Evolutionary conservation across 2,113 vertebrate genomes (phyloP).

Genomic region (Phyllostomus hastatus): DNA sequence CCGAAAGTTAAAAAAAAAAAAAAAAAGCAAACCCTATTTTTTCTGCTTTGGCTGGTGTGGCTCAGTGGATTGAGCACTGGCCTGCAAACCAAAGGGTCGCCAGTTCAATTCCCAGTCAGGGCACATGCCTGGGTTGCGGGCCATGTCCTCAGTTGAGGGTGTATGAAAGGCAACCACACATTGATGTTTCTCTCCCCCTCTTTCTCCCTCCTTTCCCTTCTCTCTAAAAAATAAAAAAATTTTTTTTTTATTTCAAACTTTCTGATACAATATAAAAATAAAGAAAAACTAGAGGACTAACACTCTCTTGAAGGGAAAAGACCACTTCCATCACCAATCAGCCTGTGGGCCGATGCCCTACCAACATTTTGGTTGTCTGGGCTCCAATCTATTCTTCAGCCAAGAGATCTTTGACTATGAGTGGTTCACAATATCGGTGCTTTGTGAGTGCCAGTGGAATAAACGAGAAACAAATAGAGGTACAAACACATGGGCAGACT

Average conservation of each 20-base stretch:
- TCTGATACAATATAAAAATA: constrained; percentile 18
- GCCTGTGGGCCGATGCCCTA: background rate
- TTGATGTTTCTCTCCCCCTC: too few species aligned
- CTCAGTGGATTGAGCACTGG: too few species aligned
- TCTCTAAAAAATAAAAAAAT: too few species aligned
- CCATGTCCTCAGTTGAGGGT: too few species aligned
- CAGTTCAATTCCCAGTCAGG: too few species aligned
- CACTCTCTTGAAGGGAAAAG: background rate
- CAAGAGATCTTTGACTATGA: background rate
- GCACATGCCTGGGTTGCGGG: too few species aligned
- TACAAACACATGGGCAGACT: background rate
- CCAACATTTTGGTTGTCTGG: background rate
- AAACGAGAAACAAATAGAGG: background rate
- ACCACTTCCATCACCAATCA: background rate
- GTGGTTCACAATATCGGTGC: background rate
- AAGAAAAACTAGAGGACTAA: background rate
- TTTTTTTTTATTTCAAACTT: background rate
- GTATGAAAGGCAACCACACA: too few species aligned
- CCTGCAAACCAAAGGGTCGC: too few species aligned
- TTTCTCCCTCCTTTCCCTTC: too few species aligned
- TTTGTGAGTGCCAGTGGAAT: background rate
- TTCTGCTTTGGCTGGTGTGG: too few species aligned
- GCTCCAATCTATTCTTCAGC: background rate
- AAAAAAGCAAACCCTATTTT: too few species aligned
- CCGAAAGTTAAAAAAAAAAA: background rate